Evolutionary conservation across 2,113 vertebrate genomes (phyloP).

Genomic region (Piaya cayana): DNA sequence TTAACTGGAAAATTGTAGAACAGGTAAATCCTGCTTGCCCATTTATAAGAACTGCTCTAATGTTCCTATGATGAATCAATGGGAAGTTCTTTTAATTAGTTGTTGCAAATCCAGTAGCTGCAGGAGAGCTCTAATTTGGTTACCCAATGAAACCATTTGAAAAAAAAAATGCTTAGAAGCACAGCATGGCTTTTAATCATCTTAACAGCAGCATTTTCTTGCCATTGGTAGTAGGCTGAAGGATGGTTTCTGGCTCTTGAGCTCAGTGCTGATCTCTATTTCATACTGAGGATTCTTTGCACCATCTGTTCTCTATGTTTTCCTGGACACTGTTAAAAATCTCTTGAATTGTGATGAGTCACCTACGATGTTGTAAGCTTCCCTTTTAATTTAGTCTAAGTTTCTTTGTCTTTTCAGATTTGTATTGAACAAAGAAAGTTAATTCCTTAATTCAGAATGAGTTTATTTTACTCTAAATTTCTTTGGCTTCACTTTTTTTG

Average conservation of each 20-base stretch:
- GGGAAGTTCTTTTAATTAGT: slow-evolving; percentile 24
- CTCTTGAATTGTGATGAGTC: not conserved
- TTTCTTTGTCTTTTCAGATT: not conserved
- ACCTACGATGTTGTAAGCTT: not conserved
- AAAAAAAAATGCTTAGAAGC: not conserved
- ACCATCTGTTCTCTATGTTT: slow-evolving; percentile 25
- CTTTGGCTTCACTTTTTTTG: not conserved
- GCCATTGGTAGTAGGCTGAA: not conserved
- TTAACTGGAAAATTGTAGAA: not conserved
- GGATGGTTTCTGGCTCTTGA: not conserved
- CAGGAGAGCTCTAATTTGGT: slow-evolving; percentile 20
- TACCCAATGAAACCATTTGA: slow-evolving; percentile 8
- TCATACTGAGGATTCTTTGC: not conserved
- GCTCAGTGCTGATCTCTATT: not conserved
- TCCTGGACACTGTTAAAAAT: not conserved
- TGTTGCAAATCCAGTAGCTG: slow-evolving; percentile 21
- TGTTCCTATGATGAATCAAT: slow-evolving; percentile 22
- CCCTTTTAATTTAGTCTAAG: not conserved
- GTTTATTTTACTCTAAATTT: not conserved
- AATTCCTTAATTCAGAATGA: not conserved
- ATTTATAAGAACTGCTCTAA: not conserved
- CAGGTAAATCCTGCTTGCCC: not conserved
- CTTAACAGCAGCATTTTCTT: slow-evolving; percentile 25
- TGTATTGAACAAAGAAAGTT: not conserved
- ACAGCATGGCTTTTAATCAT: slow-evolving; percentile 15